Conservation (phyloP, 2,888 invertebrate genomes). For the Drosophila paucipuncta region DNA sequence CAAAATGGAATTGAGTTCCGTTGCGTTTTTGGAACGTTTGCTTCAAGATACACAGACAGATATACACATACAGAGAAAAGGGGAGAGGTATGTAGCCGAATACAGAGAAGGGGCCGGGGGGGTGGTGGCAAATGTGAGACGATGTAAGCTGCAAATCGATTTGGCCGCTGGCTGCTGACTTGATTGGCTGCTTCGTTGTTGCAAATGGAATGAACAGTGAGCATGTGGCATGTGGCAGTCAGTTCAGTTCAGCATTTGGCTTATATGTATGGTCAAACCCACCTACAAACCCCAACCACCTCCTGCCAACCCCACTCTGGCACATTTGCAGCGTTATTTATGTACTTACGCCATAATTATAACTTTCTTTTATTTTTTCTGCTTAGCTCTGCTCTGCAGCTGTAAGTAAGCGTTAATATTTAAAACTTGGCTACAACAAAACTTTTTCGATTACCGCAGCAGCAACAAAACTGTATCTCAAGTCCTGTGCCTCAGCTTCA, state of each 20-base stretch:
- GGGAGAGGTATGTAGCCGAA: neutral
- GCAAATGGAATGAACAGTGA: constrained; percentile 13
- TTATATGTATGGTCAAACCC: neutral
- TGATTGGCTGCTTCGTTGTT: constrained; percentile 51
- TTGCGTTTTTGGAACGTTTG: constrained; percentile 48
- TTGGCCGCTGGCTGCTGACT: constrained; percentile 72
- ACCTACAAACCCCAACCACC: neutral
- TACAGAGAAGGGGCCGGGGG: no score
- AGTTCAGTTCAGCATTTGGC: constrained; percentile 3
- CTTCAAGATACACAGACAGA: constrained; percentile 11
- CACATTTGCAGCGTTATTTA: constrained; percentile 73
- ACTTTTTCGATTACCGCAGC: constrained; percentile 79
- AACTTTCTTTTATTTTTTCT: constrained; percentile 54
- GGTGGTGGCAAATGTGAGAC: constrained; percentile 9
- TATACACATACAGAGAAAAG: neutral
- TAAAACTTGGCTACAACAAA: constrained; percentile 74
- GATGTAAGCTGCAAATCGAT: constrained; percentile 74
- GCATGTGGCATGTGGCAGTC: constrained; percentile 40
- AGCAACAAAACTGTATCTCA: constrained; percentile 35
- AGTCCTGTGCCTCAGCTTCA: constrained; percentile 27
- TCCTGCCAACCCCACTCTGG: neutral
- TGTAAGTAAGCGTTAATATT: constrained; percentile 81
- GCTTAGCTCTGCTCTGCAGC: constrained; percentile 45
- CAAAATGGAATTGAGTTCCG: constrained; percentile 83
- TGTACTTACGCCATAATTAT: constrained; percentile 77